Evolutionary conservation across 2,113 vertebrate species (phyloP).

Genomic region (Anser brachyrhynchus): DNA sequence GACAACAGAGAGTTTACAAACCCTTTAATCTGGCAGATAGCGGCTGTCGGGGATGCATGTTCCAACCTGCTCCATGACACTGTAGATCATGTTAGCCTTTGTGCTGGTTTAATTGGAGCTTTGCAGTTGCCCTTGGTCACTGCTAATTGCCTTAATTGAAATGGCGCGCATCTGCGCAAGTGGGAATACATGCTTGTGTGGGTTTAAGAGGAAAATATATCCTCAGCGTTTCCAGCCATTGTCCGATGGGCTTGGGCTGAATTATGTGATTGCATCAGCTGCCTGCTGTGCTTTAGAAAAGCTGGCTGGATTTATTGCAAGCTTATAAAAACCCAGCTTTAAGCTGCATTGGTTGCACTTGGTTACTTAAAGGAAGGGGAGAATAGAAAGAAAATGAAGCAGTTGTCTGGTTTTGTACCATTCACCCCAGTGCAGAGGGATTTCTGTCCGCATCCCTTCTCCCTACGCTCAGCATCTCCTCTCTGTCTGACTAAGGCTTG

Average conservation of each 20-base stretch:
- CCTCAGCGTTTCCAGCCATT: neutral
- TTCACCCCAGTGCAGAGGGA: neutral
- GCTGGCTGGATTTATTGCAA: constrained; percentile 22
- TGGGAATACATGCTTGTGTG: neutral
- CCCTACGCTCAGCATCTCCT: neutral
- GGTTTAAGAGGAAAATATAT: constrained; percentile 22
- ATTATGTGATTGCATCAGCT: constrained; percentile 24
- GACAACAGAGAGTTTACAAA: neutral
- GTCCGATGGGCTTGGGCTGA: neutral
- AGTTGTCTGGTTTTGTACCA: neutral
- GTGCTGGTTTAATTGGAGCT: constrained; percentile 62
- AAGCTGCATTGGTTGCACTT: neutral
- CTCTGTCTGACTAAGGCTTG: neutral
- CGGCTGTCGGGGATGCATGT: neutral
- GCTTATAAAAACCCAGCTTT: neutral
- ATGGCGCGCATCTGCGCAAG: rapidly evolving
- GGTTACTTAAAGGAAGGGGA: neutral
- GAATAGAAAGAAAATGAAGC: neutral
- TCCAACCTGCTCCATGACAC: constrained; percentile 47
- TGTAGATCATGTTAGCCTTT: constrained; percentile 52
- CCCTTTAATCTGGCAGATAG: constrained; percentile 59
- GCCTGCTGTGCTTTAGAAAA: constrained; percentile 32
- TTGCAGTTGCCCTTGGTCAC: constrained; percentile 62
- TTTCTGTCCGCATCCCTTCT: neutral
- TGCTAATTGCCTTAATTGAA: constrained; percentile 71